Evolutionary conservation across 2,888 invertebrate species (phyloP).

Genomic region (Polyploca ridens): DNA sequence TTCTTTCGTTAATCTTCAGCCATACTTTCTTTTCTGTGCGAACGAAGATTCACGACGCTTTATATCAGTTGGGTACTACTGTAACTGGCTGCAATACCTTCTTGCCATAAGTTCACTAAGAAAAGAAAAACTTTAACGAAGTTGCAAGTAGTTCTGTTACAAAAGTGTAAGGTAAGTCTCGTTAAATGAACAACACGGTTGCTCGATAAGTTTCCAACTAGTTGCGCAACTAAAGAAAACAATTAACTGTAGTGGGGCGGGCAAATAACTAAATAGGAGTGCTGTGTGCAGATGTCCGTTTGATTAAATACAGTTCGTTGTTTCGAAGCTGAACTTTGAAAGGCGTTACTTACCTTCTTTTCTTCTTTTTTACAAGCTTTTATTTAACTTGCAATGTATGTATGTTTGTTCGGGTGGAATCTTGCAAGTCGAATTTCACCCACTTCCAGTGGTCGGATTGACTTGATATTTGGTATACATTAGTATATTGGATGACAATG

Average conservation of each 20-base stretch:
- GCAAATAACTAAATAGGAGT: neutral
- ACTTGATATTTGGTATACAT: too few species aligned
- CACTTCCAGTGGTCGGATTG: too few species aligned
- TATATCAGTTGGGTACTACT: too few species aligned
- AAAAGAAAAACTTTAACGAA: neutral
- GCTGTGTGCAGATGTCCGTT: neutral
- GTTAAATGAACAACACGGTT: neutral
- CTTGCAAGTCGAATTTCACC: too few species aligned
- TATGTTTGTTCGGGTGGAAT: too few species aligned
- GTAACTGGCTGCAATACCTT: too few species aligned
- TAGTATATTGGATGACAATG: too few species aligned
- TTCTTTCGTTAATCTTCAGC: too few species aligned
- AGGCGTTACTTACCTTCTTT: neutral
- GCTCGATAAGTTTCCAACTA: neutral
- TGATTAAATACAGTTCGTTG: neutral
- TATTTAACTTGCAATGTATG: too few species aligned
- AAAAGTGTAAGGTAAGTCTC: neutral
- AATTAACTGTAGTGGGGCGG: neutral
- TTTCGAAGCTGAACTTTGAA: neutral
- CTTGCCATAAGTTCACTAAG: neutral
- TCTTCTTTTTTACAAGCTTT: too few species aligned
- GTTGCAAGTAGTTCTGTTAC: neutral
- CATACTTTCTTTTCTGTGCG: too few species aligned
- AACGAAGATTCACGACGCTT: too few species aligned
- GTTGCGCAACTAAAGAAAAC: slow-evolving; percentile 1